Evolutionary conservation across 2,888 invertebrate genomes (phyloP).

Genomic region (Eilema griseolum): DNA sequence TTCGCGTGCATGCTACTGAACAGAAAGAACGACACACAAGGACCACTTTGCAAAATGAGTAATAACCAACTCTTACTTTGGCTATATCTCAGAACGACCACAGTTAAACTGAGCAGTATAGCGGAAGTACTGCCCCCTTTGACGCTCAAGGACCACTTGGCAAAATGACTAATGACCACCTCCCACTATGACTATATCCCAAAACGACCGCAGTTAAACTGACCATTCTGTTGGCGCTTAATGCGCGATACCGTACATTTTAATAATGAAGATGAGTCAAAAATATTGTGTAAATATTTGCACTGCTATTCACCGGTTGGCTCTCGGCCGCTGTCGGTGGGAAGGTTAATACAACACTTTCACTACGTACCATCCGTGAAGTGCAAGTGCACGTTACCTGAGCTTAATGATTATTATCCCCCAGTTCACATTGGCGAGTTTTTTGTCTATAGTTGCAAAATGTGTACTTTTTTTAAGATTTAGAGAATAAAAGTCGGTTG

Average conservation of each 20-base stretch:
- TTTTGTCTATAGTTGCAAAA: not conserved
- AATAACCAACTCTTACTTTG: too few relatives aligned
- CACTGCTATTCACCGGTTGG: not conserved
- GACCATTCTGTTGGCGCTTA: not conserved
- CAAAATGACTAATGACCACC: too few relatives aligned
- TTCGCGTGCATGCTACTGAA: too few relatives aligned
- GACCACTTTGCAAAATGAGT: too few relatives aligned
- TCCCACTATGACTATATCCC: not conserved
- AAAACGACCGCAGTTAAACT: not conserved
- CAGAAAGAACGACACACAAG: too few relatives aligned
- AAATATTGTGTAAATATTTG: not conserved
- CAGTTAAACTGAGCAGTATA: too few relatives aligned
- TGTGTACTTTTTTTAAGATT: too few relatives aligned
- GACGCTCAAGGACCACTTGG: too few relatives aligned
- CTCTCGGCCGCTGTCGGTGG: not conserved
- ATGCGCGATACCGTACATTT: too few relatives aligned
- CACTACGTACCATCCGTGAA: not conserved
- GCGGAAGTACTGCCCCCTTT: too few relatives aligned
- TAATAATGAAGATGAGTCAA: not conserved
- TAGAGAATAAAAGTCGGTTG: too few relatives aligned
- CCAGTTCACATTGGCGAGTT: not conserved
- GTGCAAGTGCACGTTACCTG: conserved; percentile 4
- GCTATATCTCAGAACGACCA: too few relatives aligned
- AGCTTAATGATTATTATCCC: not conserved
- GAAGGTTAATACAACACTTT: conserved; percentile 5